Evolutionary conservation across 2,797 vertebrate species (phyloP).

Genomic region (Rhinichthys osculus): DNA sequence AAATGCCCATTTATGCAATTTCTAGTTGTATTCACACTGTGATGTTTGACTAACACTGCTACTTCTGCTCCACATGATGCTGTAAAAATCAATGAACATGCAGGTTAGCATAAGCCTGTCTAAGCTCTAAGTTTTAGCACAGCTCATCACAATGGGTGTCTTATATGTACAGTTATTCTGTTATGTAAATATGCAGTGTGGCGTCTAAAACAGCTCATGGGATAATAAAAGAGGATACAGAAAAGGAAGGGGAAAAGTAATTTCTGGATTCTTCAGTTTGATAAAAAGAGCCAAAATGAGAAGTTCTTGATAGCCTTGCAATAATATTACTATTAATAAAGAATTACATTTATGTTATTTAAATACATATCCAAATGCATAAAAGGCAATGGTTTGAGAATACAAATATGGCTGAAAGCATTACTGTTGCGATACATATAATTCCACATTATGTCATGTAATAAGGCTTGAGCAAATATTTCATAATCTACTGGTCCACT

Average conservation of each 20-base stretch:
- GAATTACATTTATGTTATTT: background rate
- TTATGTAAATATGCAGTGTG: slow-evolving; percentile 22
- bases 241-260: background rate
- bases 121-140: background rate
- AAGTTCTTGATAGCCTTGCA: background rate
- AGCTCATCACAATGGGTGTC: background rate
- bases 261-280: background rate
- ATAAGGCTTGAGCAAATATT: slow-evolving; percentile 11
- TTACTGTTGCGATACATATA: slow-evolving; percentile 18
- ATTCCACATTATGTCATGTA: slow-evolving; percentile 12
- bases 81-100: background rate
- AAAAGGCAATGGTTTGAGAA: background rate
- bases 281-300: slow-evolving; percentile 1
- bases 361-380: background rate
- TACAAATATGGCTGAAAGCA: background rate
- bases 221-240: background rate
- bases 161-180: background rate
- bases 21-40: background rate
- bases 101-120: background rate
- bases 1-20: background rate
- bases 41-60: background rate
- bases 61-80: background rate
- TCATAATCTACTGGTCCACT: slow-evolving; percentile 48
- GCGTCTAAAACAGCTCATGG: background rate
- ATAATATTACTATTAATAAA: background rate